A percentile compares a stretch with the other conserved stretches of the same genome.
Conservation (phyloP, 2,797 vertebrate species). For the Platalea minor region DNA sequence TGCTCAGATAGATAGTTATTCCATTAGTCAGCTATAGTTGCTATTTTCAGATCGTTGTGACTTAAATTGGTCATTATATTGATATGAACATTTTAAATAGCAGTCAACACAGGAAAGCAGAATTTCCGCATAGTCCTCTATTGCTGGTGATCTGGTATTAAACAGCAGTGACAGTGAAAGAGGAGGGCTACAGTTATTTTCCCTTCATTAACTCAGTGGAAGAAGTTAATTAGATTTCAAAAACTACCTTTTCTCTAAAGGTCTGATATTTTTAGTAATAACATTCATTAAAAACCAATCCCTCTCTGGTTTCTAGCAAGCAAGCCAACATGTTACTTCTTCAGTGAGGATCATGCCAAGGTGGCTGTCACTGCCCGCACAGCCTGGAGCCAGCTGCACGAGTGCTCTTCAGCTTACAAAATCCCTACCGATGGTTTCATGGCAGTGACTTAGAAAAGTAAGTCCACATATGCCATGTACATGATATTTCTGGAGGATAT, state of each 20-base stretch:
- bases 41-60: background rate
- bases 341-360: background rate
- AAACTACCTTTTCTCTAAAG: background rate
- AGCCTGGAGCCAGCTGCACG: background rate
- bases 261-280: background rate
- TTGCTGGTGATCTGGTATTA: background rate
- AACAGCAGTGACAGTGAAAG: background rate
- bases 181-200: background rate
- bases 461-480: background rate
- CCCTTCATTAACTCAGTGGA: background rate
- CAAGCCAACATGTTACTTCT: background rate
- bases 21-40: background rate
- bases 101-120: background rate
- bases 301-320: background rate
- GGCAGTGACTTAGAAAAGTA: background rate
- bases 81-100: background rate
- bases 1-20: background rate
- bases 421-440: background rate
- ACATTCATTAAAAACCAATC: background rate
- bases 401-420: background rate
- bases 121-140: background rate
- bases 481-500: background rate
- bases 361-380: fast-evolving
- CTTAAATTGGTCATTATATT: background rate
- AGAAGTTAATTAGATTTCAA: background rate